Conservation (phyloP, 2,888 invertebrate species). For the Campoletis raptor region DNA sequence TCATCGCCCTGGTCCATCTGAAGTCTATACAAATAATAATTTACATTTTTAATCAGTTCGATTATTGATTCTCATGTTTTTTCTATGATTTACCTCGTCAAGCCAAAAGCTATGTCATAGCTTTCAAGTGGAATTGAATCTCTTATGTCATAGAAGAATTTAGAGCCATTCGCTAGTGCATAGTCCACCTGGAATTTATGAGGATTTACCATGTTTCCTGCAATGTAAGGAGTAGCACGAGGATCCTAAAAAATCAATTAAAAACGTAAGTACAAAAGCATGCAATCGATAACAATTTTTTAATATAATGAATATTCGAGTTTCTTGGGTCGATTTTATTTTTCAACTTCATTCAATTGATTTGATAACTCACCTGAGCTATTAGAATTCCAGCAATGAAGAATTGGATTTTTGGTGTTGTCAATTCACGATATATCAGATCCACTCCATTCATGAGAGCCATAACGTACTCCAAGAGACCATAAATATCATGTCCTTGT, state of each 20-base stretch:
- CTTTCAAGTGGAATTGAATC: constrained; percentile 32
- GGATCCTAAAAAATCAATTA: neutral
- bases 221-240: neutral
- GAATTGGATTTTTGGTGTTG: constrained; percentile 12
- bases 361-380: constrained; percentile 23
- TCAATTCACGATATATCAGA: constrained; percentile 33
- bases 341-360: neutral
- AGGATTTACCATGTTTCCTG: neutral
- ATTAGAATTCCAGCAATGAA: constrained; percentile 33
- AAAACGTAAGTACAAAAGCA: neutral
- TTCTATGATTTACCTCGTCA: constrained; percentile 29
- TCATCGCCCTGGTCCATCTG: neutral
- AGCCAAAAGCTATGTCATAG: constrained; percentile 36
- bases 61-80: too few relatives aligned
- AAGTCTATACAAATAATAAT: neutral
- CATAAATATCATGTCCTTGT: constrained; percentile 5
- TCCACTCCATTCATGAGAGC: constrained; percentile 57
- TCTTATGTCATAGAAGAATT: constrained; percentile 24
- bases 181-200: neutral
- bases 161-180: neutral
- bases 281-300: neutral
- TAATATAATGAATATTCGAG: neutral
- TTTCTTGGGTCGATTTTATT: neutral
- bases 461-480: constrained; percentile 49
- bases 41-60: too few relatives aligned